Base-by-base conservation (phyloP, 2,888 invertebrate species). In the Rhingia campestris region DNA sequence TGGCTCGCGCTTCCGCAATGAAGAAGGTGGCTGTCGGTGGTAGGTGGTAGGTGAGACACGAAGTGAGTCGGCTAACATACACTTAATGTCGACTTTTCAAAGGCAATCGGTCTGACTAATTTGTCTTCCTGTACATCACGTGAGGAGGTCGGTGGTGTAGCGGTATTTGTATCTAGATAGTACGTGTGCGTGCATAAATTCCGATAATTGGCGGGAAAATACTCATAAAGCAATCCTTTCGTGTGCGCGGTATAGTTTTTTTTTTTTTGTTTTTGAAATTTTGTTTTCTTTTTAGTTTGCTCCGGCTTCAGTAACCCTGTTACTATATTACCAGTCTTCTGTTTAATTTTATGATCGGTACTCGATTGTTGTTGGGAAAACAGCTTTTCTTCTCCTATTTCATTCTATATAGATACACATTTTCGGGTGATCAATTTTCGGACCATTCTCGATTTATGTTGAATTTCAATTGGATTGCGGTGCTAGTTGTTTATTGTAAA, bases 211-310 rank as follows among this genome's bases (percentile, higher is more conserved):
- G 89, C 88, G 88, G 89, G 88, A 90, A 61, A 89, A 90, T 88
- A 89, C 89, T 90, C 90, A 90, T 90, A 90, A 90, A 90, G 89
- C 89, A 90, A 90, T 89, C 88, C 86, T 80, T 86, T 86, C 51
- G 69, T 58, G 69, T 58, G 43, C 41, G 64, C 59, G 47, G 12
- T 54, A 37, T 64, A 59, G n/a, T n/a, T 10, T 33, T 70, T 54
- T 58, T 70, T 53, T 54, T 22, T 22, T 22, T 22, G 22, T 22
- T 22, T 22, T 22, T 22, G 2, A 22, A 22, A 22, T 22, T 22
- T 22, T 22, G 22, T 22, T 22, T 22, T 22, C 22, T 22, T 22
- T 22, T 2, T 22, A 22, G 22, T 22, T 22, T 9, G 35, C 12
- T 14, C n/a, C 30, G 14, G 45, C 45, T 45, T 10, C 10, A 33